Conservation (phyloP, 2,113 vertebrate genomes). For the Calonectris borealis region DNA sequence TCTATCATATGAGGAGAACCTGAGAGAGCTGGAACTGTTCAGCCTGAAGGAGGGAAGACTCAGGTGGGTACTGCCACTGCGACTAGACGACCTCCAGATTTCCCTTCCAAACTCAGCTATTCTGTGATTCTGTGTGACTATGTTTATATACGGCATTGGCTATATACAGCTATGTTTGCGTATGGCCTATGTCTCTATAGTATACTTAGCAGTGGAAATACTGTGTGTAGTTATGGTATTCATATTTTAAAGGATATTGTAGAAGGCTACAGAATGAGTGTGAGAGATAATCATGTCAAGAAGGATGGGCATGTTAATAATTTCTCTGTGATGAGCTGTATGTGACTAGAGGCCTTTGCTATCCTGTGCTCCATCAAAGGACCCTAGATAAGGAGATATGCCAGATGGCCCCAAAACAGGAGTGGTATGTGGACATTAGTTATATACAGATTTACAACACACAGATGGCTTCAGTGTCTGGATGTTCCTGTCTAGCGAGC, state of each 20-base stretch:
- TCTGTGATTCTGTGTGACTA: not conserved
- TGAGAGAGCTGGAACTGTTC: not conserved
- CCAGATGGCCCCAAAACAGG: not conserved
- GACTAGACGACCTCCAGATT: not conserved
- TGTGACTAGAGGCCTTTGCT: not conserved
- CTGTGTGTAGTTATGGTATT: not conserved
- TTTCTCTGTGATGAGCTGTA: not conserved
- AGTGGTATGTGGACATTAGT: not conserved
- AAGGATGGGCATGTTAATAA: not conserved
- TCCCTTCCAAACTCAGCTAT: not conserved
- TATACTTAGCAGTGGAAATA: too few relatives aligned
- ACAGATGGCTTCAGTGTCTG: not conserved
- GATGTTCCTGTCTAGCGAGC: not conserved
- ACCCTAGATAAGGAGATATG: not conserved
- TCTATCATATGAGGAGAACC: not conserved
- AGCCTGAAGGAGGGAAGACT: not conserved
- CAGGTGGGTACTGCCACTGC: not conserved
- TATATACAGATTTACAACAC: not conserved
- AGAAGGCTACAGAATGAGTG: not conserved
- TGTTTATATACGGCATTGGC: not conserved
- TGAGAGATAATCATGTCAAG: not conserved
- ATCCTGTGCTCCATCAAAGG: not conserved
- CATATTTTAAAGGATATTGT: not conserved
- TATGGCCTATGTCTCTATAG: not conserved
- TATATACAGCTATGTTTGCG: not conserved